Conservation (phyloP, 2,888 invertebrate genomes). For the Polia nebulosa region DNA sequence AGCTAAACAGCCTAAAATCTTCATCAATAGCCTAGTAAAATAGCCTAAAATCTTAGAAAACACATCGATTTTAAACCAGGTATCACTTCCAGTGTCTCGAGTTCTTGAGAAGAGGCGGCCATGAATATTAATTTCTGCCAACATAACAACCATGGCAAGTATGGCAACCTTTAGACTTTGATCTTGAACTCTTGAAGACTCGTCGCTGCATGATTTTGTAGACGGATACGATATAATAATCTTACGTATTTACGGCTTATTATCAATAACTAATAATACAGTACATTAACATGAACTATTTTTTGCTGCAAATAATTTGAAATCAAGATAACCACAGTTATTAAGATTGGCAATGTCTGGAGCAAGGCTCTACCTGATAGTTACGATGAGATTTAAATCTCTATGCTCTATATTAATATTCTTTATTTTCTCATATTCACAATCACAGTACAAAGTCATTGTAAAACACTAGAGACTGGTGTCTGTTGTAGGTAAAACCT, state of each 20-base stretch:
- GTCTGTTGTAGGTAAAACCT: too few relatives aligned
- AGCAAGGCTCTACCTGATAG: constrained; percentile 38
- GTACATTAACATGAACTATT: constrained; percentile 7
- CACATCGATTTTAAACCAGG: background rate
- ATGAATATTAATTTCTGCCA: constrained; percentile 23
- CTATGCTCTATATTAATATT: constrained; percentile 15
- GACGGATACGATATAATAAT: constrained; percentile 16
- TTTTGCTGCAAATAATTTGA: constrained; percentile 21
- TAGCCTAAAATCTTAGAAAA: background rate
- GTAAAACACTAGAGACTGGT: too few relatives aligned
- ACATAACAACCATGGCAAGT: constrained; percentile 2
- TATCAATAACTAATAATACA: constrained; percentile 5
- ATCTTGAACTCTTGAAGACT: constrained; percentile 39
- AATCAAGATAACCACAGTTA: constrained; percentile 40
- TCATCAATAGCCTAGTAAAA: too few relatives aligned
- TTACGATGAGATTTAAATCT: constrained; percentile 27
- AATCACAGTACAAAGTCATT: too few relatives aligned
- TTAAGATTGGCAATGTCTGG: constrained; percentile 33
- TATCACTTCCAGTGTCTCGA: background rate
- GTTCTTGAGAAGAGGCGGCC: constrained; percentile 11
- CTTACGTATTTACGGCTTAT: constrained; percentile 8
- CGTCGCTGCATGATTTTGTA: background rate
- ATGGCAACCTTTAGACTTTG: constrained; percentile 45
- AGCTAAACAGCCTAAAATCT: background rate
- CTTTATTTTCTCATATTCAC: too few relatives aligned